Evolutionary conservation across 2,797 vertebrate species (phyloP), one percentile per base, ranked within the genome.

Genomic region (Muscicapa comitata): DNA sequence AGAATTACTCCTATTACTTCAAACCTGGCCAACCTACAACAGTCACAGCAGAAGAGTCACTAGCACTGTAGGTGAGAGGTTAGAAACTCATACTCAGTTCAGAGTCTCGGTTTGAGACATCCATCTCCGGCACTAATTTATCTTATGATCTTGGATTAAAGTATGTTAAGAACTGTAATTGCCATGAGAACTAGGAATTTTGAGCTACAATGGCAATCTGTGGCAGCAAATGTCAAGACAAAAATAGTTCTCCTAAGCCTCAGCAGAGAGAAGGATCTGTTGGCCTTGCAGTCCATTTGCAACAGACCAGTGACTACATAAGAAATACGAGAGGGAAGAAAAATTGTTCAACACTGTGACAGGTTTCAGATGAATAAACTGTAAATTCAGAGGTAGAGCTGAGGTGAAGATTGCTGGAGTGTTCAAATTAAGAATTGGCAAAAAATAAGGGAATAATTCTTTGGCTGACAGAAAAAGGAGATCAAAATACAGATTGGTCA

Each of bases 331-430:
- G 31, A 63, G 24, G 40, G 43, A 95, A 81, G 83, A 94, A 92
- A 95, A 94, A 86, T 31, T 86, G 58, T 78, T 92, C 70, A 73
- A 61, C 40, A 42, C 40, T 40, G 65, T 93, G 92, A 79, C 79
- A 88, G 66, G 47, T 86, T 94, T 90, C 71, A 91, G 79, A 93
- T 88, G 51, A 94, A 92, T 68, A 90, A 86, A 85, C 83, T 76
- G 66, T 94, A 95, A 93, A 95, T 88, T 95, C 78, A 83, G 80
- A 76, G 6, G n/a, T 71, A 93, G 55, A 91, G 43, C 7, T 79
- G 55, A 94, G 37, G 57, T 31, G 55, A 90, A 93, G 80, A 86
- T 86, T 90, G 61, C 77, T 80, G 50, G 51, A 88, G 26, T 50
- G 83, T 73, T 93, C 12, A 6, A 74, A 94, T 85, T 88, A 85